Percentiles rank a stretch among this genome's conserved stretches.
These are phyloP conservation scores for Petrocephalus microphthalmus DNA, from an alignment of 2,113 vertebrate species.

Conservation along the genomic window DNA sequence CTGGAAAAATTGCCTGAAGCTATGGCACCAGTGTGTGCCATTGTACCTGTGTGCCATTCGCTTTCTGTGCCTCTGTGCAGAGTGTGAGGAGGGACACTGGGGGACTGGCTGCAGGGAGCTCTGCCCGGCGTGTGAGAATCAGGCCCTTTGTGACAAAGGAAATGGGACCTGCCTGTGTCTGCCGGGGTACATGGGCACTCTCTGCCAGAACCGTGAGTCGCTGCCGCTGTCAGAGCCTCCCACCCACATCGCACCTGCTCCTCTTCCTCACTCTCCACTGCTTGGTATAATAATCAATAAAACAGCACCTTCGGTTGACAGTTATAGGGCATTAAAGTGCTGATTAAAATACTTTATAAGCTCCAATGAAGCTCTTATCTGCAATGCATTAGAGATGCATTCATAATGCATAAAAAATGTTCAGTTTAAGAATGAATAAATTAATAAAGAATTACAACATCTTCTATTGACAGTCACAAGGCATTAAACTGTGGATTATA, in stretches of 20 bases:
- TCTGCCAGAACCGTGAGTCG: constrained; percentile 64
- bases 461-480: not conserved
- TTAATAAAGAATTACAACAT: not conserved
- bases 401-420: not conserved
- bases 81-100: constrained; percentile 68
- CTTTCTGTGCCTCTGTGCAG: constrained; percentile 40
- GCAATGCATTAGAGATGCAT: not conserved
- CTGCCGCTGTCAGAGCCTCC: not conserved
- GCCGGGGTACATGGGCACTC: constrained; percentile 57
- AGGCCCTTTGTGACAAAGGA: constrained; percentile 48
- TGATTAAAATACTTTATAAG: too few species aligned
- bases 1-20: not conserved
- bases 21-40: not conserved
- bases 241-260: not conserved
- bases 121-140: constrained; percentile 60
- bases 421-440: too few species aligned
- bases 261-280: not conserved
- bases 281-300: not conserved
- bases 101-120: constrained; percentile 66
- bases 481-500: not conserved
- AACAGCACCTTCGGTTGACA: too few species aligned
- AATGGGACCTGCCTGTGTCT: constrained; percentile 60
- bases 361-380: not conserved
- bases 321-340: too few species aligned
- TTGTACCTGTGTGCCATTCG: not conserved